Percentiles rank a stretch among this genome's conserved stretches.
phyloP scores from a whole-genome alignment of 1,140 invertebrate genomes.

The Cherax quadricarinatus region DNA sequence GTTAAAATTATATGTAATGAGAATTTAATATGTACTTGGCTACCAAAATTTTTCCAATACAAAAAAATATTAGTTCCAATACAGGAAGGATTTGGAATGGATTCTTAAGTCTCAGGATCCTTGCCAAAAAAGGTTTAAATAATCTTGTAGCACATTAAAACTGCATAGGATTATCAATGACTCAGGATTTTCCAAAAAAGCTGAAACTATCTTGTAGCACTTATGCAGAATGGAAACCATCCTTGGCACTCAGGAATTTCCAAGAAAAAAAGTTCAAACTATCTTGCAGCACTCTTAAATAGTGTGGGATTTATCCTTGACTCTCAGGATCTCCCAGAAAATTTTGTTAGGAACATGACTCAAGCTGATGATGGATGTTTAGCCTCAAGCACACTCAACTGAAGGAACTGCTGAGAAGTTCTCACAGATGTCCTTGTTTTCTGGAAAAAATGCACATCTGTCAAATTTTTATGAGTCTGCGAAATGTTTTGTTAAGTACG shows the following conservation, averaged over 20 bases:
- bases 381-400: background rate
- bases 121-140: no score
- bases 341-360: background rate
- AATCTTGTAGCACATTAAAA: no score
- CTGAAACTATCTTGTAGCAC: no score
- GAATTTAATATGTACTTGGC: conserved; percentile 24
- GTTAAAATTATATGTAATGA: background rate
- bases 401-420: background rate
- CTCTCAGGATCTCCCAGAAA: conserved; percentile 11
- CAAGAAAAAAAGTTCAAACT: background rate
- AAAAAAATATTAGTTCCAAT: background rate
- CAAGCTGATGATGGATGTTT: background rate
- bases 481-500: background rate
- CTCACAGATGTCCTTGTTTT: background rate
- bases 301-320: conserved; percentile 13
- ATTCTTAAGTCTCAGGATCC: conserved; percentile 19
- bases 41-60: background rate
- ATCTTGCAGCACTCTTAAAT: background rate
- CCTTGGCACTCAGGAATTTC: conserved; percentile 30
- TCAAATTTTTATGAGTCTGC: background rate
- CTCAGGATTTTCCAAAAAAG: background rate
- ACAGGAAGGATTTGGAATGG: background rate
- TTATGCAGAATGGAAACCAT: background rate
- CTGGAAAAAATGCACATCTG: background rate
- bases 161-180: no score